Percentiles rank a stretch among this genome's conserved stretches.
Conservation (phyloP, 2,113 vertebrate genomes). For the Phaetusa simplex region DNA sequence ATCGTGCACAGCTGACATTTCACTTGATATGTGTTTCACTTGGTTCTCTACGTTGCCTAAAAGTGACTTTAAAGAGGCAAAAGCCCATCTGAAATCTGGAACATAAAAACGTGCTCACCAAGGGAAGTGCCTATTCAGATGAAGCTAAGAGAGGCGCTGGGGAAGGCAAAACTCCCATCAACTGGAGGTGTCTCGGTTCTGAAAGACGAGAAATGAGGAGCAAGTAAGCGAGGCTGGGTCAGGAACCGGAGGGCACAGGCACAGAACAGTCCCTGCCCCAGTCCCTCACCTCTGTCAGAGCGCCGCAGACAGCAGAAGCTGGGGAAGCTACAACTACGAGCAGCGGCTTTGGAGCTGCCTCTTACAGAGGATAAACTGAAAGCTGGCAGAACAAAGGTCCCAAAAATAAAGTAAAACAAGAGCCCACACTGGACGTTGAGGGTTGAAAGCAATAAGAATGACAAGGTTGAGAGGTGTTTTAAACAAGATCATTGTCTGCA, state of each 20-base stretch:
- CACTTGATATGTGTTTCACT: not conserved
- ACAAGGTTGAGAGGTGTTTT: not conserved
- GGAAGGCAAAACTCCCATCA: not conserved
- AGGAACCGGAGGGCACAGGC: not conserved
- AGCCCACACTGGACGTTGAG: not conserved
- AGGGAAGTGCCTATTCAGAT: not conserved
- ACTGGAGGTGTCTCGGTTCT: not conserved
- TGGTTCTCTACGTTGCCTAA: not conserved
- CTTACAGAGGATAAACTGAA: not conserved
- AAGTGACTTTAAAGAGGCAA: not conserved
- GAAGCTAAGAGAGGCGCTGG: not conserved
- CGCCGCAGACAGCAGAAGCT: fast-evolving
- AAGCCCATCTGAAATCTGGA: not conserved
- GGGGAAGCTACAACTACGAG: not conserved
- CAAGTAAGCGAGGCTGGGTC: not conserved
- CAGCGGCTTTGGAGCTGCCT: fast-evolving
- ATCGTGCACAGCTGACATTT: not conserved
- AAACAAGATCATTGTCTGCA: not conserved
- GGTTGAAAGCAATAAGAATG: not conserved
- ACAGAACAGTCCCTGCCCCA: not conserved
- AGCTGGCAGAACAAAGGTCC: not conserved
- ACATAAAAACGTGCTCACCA: not conserved
- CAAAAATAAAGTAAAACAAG: fast-evolving
- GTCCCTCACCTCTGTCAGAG: not conserved
- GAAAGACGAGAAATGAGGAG: not conserved